These are phyloP conservation scores for Gandaritis pyraliata DNA, from an alignment of 2,888 invertebrate species.

Conservation along the genomic window DNA sequence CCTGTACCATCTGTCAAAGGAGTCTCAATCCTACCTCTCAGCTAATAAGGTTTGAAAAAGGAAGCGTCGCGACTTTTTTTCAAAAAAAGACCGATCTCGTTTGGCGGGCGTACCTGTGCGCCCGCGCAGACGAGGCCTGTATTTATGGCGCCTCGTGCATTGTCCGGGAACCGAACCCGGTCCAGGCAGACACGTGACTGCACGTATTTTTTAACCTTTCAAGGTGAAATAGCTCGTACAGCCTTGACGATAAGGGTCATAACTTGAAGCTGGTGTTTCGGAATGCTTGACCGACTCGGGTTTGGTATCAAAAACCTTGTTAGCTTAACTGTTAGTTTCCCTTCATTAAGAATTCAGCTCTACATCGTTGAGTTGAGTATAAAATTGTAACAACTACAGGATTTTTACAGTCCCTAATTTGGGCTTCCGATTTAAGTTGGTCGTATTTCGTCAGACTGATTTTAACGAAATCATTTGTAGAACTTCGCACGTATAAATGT, in stretches of 20 bases:
- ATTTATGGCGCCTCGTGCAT: conserved; percentile 81
- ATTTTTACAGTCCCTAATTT: conserved; percentile 38
- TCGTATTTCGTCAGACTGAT: conserved; percentile 16
- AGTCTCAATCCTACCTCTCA: conserved; percentile 50
- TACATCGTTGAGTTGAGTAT: conserved; percentile 48
- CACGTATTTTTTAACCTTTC: conserved; percentile 25
- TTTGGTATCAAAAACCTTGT: conserved; percentile 72
- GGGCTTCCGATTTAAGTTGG: conserved; percentile 35
- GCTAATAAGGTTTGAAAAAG: conserved; percentile 51
- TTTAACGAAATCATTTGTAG: conserved; percentile 7
- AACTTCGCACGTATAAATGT: background rate
- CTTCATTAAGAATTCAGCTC: conserved; percentile 63
- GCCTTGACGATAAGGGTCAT: conserved; percentile 32
- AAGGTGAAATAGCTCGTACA: conserved; percentile 35
- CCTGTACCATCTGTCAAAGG: conserved; percentile 40
- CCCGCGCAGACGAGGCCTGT: conserved; percentile 79
- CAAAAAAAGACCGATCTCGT: conserved; percentile 79
- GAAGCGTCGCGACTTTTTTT: conserved; percentile 52
- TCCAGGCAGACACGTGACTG: conserved; percentile 43
- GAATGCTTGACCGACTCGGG: conserved; percentile 37
- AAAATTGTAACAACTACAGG: conserved; percentile 38
- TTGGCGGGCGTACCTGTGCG: conserved; percentile 82
- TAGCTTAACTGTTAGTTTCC: conserved; percentile 77
- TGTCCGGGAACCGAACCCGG: conserved; percentile 56
- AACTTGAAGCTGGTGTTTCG: conserved; percentile 15